Evolutionary conservation across 2,113 vertebrate species (phyloP).

Genomic region (Oreochromis aureus): DNA sequence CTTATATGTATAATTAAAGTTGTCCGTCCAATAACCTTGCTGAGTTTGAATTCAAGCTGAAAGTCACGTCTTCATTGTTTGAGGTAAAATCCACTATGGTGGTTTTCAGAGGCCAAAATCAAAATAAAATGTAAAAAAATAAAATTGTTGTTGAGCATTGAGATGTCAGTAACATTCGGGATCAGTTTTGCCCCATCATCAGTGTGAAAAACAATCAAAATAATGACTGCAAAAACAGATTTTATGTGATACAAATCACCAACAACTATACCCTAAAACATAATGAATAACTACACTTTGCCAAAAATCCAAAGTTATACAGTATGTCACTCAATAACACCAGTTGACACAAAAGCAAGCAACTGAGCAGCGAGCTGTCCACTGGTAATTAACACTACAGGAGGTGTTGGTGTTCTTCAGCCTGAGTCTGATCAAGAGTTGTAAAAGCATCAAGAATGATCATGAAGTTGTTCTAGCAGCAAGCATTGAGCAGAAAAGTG

Average conservation of each 20-base stretch:
- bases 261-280: neutral
- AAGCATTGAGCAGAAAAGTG: neutral
- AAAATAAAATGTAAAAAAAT: too few relatives aligned
- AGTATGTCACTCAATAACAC: neutral
- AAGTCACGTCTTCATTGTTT: neutral
- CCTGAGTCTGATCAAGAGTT: neutral
- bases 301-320: neutral
- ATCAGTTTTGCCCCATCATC: neutral
- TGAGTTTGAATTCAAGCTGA: neutral
- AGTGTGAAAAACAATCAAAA: neutral
- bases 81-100: neutral
- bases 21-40: neutral
- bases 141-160: neutral
- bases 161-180: neutral
- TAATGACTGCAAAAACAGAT: neutral
- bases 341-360: neutral
- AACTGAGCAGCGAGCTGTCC: neutral
- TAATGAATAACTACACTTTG: neutral
- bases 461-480: neutral
- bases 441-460: neutral
- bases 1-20: neutral
- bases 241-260: neutral
- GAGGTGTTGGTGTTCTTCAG: neutral
- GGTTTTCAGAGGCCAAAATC: neutral
- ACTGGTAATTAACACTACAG: neutral